These are phyloP conservation scores for Noctua pronuba DNA, from an alignment of 2,888 invertebrate genomes.

Conservation along the genomic window DNA sequence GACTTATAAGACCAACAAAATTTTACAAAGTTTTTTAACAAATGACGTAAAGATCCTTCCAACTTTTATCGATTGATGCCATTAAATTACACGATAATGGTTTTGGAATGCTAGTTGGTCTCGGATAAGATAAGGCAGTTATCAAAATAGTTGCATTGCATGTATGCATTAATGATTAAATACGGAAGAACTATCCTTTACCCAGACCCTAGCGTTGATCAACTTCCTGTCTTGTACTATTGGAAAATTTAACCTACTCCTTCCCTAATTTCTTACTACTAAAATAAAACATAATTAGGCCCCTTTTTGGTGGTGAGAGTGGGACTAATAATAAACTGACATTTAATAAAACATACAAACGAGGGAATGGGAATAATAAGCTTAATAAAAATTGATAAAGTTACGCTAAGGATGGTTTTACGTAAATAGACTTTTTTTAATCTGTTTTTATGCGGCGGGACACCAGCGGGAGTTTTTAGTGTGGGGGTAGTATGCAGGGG, in stretches of 20 bases:
- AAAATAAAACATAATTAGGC: not conserved
- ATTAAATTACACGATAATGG: not conserved
- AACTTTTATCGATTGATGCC: not conserved
- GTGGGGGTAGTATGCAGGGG: conserved; percentile 36
- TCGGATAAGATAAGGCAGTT: not conserved
- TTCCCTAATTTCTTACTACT: not conserved
- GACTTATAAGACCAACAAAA: not conserved
- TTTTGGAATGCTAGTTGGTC: not conserved
- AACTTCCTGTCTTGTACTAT: not conserved
- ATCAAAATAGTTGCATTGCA: not conserved
- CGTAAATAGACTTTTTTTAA: conserved; percentile 18
- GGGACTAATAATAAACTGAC: not conserved
- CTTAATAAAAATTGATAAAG: not conserved
- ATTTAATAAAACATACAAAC: not conserved
- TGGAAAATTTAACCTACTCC: not conserved
- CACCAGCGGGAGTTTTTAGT: not conserved
- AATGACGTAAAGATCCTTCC: not conserved
- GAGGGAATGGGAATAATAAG: not conserved
- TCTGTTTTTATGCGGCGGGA: conserved; percentile 18
- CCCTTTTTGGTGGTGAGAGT: not conserved
- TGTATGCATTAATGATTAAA: not conserved
- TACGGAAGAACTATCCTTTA: not conserved
- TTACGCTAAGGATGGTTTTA: not conserved
- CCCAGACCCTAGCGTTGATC: not conserved
- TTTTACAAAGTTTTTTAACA: no score